Evolutionary conservation across 92 coral and sea anemone genomes (phyloP), one percentile per base, ranked within the genome.

Genomic region (Epizoanthus illoricatus): DNA sequence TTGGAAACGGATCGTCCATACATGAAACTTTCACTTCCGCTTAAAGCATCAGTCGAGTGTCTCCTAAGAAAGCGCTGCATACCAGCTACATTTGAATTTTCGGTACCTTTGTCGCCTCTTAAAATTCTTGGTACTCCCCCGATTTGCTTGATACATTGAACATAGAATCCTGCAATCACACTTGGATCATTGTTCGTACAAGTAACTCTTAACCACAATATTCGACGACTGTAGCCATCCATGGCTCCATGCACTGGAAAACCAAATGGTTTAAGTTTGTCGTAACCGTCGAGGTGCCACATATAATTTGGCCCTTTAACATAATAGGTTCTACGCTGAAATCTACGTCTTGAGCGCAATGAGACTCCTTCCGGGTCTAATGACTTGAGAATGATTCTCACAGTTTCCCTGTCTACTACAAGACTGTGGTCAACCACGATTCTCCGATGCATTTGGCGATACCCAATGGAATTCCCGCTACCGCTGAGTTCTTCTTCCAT

Each of bases 391-490:
- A 58, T 71, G 7, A 58, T 5, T 6, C 54, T 10, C 19, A 71
- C 55, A 40, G 76, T 71, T 23, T 71, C 43, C 18, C 76, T 71
- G 55, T 58, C 54, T 9, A 71, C 52, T 8, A 71, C 54, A 28
- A 72, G 78, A 10, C 60, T 36, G 28, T 72, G 12, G 18, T 43
- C 78, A 18, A 5, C 40, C 6, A 41, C 36, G 18, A 16, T 11
- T 15, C 21, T 17, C 39, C 36, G 79, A 73, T 73, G 79, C 63
- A 47, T 73, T 73, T 58, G 61, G 59, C 79, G 79, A 40, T 73
- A 73, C 0, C 79, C 79, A 39, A 73, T 47, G 5, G 40, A 19
- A 47, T 47, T 73, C 28, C 79, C 79, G 41, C 79, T 73, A 2
- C 60, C 79, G 8, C 33, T 41, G 58, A 73, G 79, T 5, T 73